Base-by-base conservation (phyloP, 1,140 invertebrate species). In the Apis dorsata region DNA sequence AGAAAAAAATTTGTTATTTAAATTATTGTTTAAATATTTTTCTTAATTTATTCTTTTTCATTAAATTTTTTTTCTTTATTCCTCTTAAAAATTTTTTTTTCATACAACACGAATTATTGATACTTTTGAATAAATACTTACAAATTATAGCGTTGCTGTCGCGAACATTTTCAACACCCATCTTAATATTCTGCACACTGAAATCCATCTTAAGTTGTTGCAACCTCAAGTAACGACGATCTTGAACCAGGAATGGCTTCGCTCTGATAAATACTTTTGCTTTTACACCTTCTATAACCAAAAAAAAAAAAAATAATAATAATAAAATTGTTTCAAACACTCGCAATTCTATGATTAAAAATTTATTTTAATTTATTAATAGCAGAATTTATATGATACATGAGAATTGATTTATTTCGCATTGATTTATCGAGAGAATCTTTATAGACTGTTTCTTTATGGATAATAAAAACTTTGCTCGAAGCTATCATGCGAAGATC, bases 171-270 rank as follows among this genome's bases (percentile, higher is more conserved):
- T 97, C 96, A 24, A 97, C 97, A 2, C 97, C 97, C 97, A 97
- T 97, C 90, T 95, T 95, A 59, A 97, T 97, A 88, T 96, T 95
- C 90, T 95, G 96, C 5, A 97, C 96, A 89, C 96, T 96, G 92
- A 97, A 97, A 90, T 97, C 97, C 95, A 97, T 96, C 92, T 97
- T 97, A 0, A 97, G 93, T 86, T 97, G 96, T 89, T 97, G 95
- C 24, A 97, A 92, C 83, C 94, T 94, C 19, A 97, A 92, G 89
- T 96, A 97, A 28, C 95, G 95, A 68, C 95, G 94, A 17, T 95
- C 96, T 78, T 96, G 92, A 85, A 95, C 92, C 34, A 85, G 63
- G 88, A 95, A 94, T 19, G 96, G 96, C 76, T 94, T 94, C 0
- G 96, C 97, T 91, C 96, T 96, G 88, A 97, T 96, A 90, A 97